Evolutionary conservation across 1,140 invertebrate genomes (phyloP), one percentile per base, ranked within the genome.

Genomic region (Hormaphis cornu): DNA sequence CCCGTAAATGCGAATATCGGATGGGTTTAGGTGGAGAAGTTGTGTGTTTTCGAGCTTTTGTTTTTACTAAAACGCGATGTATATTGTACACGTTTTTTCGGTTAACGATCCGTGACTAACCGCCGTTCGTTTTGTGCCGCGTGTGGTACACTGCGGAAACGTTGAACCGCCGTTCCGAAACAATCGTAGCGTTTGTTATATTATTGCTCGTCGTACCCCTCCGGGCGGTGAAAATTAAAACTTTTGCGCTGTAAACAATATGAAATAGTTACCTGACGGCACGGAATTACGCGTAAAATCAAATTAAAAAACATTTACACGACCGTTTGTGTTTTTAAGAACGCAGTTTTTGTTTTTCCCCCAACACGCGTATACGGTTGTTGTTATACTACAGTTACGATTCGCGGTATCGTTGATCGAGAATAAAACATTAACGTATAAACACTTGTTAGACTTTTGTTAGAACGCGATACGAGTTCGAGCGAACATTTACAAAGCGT

Each of bases 61-160:
- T 37, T 35, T 18, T 16, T 50, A 14, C 10, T 24, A 58, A 24
- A 58, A n/a, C n/a, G n/a, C n/a, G n/a, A n/a, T n/a, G n/a, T n/a
- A n/a, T n/a, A n/a, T n/a, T n/a, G 14, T 40, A 14, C 30, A 63
- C 35, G 30, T 66, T 66, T 66, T 50, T 22, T n/a, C 28, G 6
- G 6, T 48, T 48, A 66, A 66, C 42, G 50, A 66, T 26, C 61
- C 61, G 44, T 66, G 61, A 50, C 61, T 66, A 48, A 66, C 61
- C 28, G 35, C 16, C 50, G 20, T 66, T 66, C 50, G 28, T 66
- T 66, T 35, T 16, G 61, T n/a, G n/a, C n/a, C n/a, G n/a, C n/a
- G n/a, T n/a, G n/a, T n/a, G n/a, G n/a, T n/a, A 18, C 28, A 48
- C 35, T 46, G 24, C 40, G 35, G 22, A n/a, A 37, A 61, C 24